Conservation (phyloP, 2,888 invertebrate species). For the Pimpla rufipes region DNA sequence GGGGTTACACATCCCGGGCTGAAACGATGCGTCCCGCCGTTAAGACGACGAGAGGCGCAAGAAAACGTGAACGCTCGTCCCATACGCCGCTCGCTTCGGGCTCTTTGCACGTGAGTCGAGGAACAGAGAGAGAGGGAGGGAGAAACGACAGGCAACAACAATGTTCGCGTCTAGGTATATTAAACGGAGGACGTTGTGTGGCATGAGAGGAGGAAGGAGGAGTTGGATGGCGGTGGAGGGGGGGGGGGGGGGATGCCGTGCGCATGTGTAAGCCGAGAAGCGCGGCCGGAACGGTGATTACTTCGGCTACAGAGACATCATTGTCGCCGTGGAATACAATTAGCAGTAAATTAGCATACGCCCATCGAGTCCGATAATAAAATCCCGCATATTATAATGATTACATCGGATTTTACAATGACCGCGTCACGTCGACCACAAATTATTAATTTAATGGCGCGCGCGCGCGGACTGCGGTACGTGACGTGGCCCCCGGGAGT, state of each 20-base stretch:
- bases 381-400: constrained; percentile 84
- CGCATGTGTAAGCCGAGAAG: constrained; percentile 56
- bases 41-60: neutral
- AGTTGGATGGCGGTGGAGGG: neutral
- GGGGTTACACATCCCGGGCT: too few species aligned
- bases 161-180: constrained; percentile 23
- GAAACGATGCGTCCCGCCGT: neutral
- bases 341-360: constrained; percentile 85
- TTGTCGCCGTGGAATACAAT: constrained; percentile 84
- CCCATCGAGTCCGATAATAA: constrained; percentile 81
- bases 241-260: neutral
- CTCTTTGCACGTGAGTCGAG: neutral
- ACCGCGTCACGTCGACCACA: constrained; percentile 83
- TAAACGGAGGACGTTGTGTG: too few species aligned
- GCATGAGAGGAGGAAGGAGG: neutral
- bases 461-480: constrained; percentile 38
- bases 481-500: constrained; percentile 6
- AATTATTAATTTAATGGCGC: constrained; percentile 85
- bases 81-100: neutral
- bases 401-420: constrained; percentile 84
- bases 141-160: constrained; percentile 1
- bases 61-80: neutral
- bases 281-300: constrained; percentile 62
- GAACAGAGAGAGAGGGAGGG: neutral
- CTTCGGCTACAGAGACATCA: constrained; percentile 80